phyloP scores from a whole-genome alignment of 2,797 vertebrate genomes.

The Notamacropus eugenii region DNA sequence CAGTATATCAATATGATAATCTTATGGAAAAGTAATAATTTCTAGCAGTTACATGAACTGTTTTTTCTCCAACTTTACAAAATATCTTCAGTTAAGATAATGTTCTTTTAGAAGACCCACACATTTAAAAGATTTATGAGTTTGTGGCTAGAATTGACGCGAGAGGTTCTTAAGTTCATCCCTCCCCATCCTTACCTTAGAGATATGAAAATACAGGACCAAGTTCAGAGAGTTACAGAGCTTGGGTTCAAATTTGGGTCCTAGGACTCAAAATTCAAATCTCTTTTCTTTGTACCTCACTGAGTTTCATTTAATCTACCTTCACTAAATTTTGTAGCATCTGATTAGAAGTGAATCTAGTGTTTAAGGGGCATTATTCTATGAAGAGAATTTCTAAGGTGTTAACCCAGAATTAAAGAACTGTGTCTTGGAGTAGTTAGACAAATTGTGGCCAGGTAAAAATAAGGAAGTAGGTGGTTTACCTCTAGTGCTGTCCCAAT shows the following conservation, averaged over 20 bases:
- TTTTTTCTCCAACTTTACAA: conserved; percentile 36
- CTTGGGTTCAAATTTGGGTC: not conserved
- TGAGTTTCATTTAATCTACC: not conserved
- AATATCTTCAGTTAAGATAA: not conserved
- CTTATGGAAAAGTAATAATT: not conserved
- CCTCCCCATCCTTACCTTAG: not conserved
- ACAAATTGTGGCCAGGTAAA: not conserved
- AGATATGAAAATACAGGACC: not conserved
- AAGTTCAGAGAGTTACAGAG: not conserved
- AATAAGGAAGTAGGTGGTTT: not conserved
- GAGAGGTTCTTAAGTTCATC: not conserved
- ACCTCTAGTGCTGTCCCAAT: not conserved
- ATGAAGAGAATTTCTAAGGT: not conserved
- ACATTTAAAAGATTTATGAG: not conserved
- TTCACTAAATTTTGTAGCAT: conserved; percentile 7
- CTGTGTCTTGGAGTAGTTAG: not conserved
- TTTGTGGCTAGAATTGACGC: not conserved
- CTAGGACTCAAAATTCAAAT: not conserved
- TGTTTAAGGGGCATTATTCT: not conserved
- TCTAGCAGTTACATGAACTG: not conserved
- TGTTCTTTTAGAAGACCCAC: not conserved
- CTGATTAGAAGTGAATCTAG: conserved; percentile 16
- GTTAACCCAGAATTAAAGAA: conserved; percentile 24
- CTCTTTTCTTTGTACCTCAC: not conserved
- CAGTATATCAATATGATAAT: conserved; percentile 9